phyloP scores from a whole-genome alignment of 2,888 invertebrate species.

The Drosophila melanocephala region DNA sequence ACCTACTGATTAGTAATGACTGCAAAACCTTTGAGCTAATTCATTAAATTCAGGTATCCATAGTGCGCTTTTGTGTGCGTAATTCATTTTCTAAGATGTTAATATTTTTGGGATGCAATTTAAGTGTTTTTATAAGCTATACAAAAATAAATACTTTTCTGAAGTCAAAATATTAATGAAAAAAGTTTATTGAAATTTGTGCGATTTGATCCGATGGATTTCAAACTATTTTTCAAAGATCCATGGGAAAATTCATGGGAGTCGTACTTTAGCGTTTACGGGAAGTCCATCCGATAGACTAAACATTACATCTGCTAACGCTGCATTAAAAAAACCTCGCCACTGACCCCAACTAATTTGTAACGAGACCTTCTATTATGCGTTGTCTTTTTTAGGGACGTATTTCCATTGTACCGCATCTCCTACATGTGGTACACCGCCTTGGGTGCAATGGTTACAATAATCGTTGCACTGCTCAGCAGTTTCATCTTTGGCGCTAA shows the following conservation, averaged over 20 bases:
- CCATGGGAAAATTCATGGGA: neutral
- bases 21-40: neutral
- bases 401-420: constrained; percentile 88
- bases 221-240: neutral
- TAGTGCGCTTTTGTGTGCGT: neutral
- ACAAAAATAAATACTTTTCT: too few relatives aligned
- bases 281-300: neutral
- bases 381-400: constrained; percentile 67
- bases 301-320: neutral
- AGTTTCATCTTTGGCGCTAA: constrained; percentile 85
- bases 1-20: neutral
- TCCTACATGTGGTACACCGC: constrained; percentile 93
- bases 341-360: neutral
- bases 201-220: neutral
- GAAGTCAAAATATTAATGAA: neutral
- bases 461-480: constrained; percentile 85
- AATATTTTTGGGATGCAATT: neutral
- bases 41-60: neutral
- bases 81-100: neutral
- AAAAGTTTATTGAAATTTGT: neutral
- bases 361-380: neutral
- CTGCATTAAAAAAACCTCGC: neutral
- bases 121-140: neutral
- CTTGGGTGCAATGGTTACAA: constrained; percentile 87
- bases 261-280: neutral